These are phyloP conservation scores for Brachyrhaphis roseni DNA, from an alignment of 2,797 vertebrate genomes.

Conservation along the genomic window DNA sequence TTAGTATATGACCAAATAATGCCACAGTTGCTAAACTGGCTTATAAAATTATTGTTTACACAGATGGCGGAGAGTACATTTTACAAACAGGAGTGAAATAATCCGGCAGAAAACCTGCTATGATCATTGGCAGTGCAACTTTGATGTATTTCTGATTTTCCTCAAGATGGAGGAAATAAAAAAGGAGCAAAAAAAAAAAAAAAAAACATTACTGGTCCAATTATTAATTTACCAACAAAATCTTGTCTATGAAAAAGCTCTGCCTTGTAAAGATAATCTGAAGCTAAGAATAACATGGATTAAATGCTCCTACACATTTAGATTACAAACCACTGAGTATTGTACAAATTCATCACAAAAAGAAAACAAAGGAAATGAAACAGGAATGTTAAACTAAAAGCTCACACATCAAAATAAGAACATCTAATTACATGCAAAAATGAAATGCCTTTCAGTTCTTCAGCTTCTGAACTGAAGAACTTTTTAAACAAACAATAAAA, in stretches of 20 bases:
- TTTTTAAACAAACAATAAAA: constrained; percentile 19
- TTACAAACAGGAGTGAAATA: constrained; percentile 25
- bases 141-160: neutral
- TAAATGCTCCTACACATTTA: constrained; percentile 27
- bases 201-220: neutral
- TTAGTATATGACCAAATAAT: constrained; percentile 50
- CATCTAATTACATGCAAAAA: constrained; percentile 23
- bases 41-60: constrained; percentile 39
- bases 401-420: constrained; percentile 19
- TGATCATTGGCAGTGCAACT: constrained; percentile 10
- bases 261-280: neutral
- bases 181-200: neutral
- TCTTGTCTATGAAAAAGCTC: neutral
- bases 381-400: constrained; percentile 36
- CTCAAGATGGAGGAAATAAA: neutral
- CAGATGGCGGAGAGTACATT: constrained; percentile 28
- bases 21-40: constrained; percentile 47
- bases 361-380: constrained; percentile 9
- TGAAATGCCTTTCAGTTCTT: constrained; percentile 59
- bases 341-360: constrained; percentile 15
- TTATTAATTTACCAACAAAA: constrained; percentile 4
- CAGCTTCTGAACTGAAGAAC: constrained; percentile 73
- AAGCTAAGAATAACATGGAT: neutral
- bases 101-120: constrained; percentile 1
- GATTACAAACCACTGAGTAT: constrained; percentile 22